These are phyloP conservation scores for Semibalanus balanoides DNA, from an alignment of 1,140 invertebrate genomes.

Conservation along the genomic window DNA sequence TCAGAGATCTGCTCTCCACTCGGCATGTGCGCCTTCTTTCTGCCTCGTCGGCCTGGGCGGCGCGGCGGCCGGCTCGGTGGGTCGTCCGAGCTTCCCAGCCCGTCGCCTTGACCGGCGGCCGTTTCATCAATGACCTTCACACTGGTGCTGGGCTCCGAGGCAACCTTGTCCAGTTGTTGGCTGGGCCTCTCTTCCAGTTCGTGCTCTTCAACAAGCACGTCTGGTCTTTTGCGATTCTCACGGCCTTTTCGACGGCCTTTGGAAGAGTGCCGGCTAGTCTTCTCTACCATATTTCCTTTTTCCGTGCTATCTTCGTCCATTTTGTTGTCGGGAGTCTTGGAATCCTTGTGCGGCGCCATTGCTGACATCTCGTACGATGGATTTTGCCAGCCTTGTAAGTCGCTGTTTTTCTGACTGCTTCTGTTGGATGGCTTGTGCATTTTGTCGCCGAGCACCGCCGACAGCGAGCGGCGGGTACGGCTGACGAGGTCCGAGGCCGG, in stretches of 20 bases:
- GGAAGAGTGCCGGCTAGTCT: too few species aligned
- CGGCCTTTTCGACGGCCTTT: neutral
- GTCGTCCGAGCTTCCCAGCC: neutral
- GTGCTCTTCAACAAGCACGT: neutral
- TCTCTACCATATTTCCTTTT: neutral
- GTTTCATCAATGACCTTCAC: neutral
- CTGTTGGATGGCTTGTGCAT: neutral
- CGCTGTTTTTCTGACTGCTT: neutral
- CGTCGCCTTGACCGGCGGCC: neutral
- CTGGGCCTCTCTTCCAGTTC: neutral
- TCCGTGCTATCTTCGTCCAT: neutral
- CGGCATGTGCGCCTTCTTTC: neutral
- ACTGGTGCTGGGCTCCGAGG: neutral
- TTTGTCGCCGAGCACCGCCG: neutral
- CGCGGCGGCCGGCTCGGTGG: neutral
- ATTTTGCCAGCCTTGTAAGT: neutral
- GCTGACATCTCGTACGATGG: neutral
- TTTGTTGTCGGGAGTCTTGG: neutral
- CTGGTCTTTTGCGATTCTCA: neutral
- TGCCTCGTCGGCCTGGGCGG: too few species aligned
- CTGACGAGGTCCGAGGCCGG: neutral
- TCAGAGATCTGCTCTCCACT: neutral
- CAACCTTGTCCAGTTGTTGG: neutral
- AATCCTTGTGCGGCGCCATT: neutral
- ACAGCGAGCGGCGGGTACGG: neutral